Evolutionary conservation across 2,113 vertebrate species (phyloP), one percentile per base, ranked within the genome.

Genomic region (Corvus cornix): DNA sequence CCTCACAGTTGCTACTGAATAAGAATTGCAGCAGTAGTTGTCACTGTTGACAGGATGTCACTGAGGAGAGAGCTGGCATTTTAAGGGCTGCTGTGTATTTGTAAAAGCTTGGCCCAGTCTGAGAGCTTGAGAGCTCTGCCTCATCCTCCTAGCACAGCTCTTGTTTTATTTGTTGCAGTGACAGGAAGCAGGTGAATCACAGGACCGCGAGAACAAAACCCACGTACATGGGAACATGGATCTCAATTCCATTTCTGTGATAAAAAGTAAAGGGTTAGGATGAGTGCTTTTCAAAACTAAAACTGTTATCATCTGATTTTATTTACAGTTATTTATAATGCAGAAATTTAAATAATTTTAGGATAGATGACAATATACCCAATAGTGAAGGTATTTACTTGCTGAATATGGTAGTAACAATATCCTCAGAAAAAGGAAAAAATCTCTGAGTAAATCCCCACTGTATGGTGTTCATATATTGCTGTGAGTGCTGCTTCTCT

Each of bases 1-100:
- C 72, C 74, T 95, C 85, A 88, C 41, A 69, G 79, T 41, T 95
- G 74, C 66, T 87, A 59, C 51, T 92, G 76, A 96, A 93, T 62
- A 89, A 76, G 83, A 87, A 90, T 55, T 86, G 58, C 64, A 85
- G 84, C 48, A 78, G 59, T 30, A 69, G 59, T 81, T 88, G 63
- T 94, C 88, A 55, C 79, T 96, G 62, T 48, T 93, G 87, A 67
- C 6, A 55, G 55, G 81, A 49, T 39, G 72, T 94, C 77, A 86
- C 69, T 26, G 59, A 68, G 55, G 83, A 77, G 79, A 93, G 16
- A 64, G 51, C 35, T 94, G 92, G 44, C 53, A 85, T 97, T 96
- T 96, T 84, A 90, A 75, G 53, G 76, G 72, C 53, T 96, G 74
- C 75, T 91, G 62, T 30, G 26, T 90, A 35, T 23, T 75, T 93